Conservation (phyloP, 2,888 invertebrate genomes). For the Oegoconia quadripuncta region DNA sequence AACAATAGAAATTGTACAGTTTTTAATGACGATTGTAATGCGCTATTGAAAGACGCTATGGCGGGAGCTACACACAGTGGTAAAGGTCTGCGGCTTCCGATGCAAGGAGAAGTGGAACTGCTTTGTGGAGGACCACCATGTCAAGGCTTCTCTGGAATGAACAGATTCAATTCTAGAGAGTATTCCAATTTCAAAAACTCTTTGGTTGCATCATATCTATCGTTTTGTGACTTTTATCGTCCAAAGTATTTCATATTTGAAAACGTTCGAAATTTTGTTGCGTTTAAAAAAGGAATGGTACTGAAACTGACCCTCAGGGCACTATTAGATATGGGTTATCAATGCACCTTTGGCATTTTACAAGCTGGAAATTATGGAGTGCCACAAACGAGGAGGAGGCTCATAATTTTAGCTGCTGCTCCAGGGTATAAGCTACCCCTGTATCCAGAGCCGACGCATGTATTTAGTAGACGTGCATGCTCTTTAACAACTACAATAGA, state of each 20-base stretch:
- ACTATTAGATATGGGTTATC: slow-evolving; percentile 90
- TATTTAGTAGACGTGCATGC: slow-evolving; percentile 85
- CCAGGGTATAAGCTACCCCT: slow-evolving; percentile 86
- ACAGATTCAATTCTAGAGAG: slow-evolving; percentile 90
- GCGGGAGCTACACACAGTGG: slow-evolving; percentile 74
- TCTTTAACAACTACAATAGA: slow-evolving; percentile 72
- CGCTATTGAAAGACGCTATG: slow-evolving; percentile 83
- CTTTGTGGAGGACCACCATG: slow-evolving; percentile 93
- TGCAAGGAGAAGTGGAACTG: slow-evolving; percentile 89
- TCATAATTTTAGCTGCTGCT: slow-evolving; percentile 89
- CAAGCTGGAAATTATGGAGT: slow-evolving; percentile 93
- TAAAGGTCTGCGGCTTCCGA: slow-evolving; percentile 80
- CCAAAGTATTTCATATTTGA: slow-evolving; percentile 91
- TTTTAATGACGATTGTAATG: slow-evolving; percentile 91
- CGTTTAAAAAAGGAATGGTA: slow-evolving; percentile 89
- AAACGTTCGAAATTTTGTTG: slow-evolving; percentile 92
- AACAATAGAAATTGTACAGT: slow-evolving; percentile 87
- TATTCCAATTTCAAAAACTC: slow-evolving; percentile 93
- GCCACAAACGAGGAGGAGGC: slow-evolving; percentile 88
- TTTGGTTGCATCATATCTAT: slow-evolving; percentile 87
- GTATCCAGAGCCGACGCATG: slow-evolving; percentile 89
- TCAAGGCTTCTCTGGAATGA: slow-evolving; percentile 95
- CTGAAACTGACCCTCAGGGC: slow-evolving; percentile 88
- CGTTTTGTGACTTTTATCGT: slow-evolving; percentile 91
- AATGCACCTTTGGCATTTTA: slow-evolving; percentile 91